Percentiles rank a stretch among this genome's conserved stretches.
Evolutionary conservation across 2,113 vertebrate genomes (phyloP).

Genomic region (Sander vitreus): DNA sequence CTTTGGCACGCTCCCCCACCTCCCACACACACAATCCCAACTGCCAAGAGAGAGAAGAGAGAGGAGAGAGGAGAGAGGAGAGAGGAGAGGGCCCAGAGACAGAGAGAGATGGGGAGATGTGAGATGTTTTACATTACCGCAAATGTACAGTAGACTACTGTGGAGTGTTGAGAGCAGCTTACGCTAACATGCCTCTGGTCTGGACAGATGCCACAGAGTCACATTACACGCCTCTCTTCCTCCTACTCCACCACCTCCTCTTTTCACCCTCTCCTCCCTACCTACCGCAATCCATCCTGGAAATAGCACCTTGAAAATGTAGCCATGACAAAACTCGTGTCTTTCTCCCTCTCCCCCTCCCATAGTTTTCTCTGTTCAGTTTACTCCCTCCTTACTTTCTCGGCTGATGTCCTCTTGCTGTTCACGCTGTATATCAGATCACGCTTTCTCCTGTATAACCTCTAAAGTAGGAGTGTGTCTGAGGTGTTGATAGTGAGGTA

Average conservation of each 20-base stretch:
- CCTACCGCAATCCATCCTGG: slow-evolving; percentile 59
- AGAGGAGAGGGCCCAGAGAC: slow-evolving; percentile 50
- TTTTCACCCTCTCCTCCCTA: slow-evolving; percentile 27
- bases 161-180: slow-evolving; percentile 74
- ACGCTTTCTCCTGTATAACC: slow-evolving; percentile 64
- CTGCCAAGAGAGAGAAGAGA: slow-evolving; percentile 57
- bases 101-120: slow-evolving; percentile 52
- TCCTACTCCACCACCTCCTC: slow-evolving; percentile 30
- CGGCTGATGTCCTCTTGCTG: slow-evolving; percentile 20
- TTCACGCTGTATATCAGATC: slow-evolving; percentile 68
- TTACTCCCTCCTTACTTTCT: slow-evolving; percentile 41
- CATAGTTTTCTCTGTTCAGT: slow-evolving; percentile 24
- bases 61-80: slow-evolving; percentile 56
- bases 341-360: slow-evolving; percentile 3
- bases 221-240: slow-evolving; percentile 68
- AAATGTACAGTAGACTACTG: slow-evolving; percentile 79
- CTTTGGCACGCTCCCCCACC: slow-evolving; percentile 70
- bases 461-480: slow-evolving; percentile 72
- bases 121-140: slow-evolving; percentile 85
- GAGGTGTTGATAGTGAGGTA: slow-evolving; percentile 83
- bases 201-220: slow-evolving; percentile 78
- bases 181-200: slow-evolving; percentile 75
- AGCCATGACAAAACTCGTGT: slow-evolving; percentile 50
- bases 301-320: slow-evolving; percentile 75
- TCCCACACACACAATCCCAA: slow-evolving; percentile 49